Evolutionary conservation across 1,140 invertebrate species (phyloP).

Genomic region (Mactra quadrangularis): DNA sequence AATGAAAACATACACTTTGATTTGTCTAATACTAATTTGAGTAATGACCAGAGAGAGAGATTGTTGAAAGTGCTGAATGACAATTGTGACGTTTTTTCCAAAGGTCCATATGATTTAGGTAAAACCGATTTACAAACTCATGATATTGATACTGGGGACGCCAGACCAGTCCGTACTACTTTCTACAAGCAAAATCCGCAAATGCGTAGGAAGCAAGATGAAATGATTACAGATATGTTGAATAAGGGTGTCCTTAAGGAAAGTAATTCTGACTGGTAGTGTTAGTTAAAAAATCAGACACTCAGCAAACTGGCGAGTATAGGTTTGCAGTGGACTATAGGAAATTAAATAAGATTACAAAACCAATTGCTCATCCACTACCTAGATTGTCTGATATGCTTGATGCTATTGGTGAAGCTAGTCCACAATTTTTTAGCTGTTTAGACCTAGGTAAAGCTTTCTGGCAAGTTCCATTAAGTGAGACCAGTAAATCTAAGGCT

Average conservation of each 20-base stretch:
- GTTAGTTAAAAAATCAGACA: slow-evolving; percentile 49
- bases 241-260: no score
- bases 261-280: no score
- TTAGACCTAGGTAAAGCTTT: slow-evolving; percentile 43
- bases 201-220: slow-evolving; percentile 3
- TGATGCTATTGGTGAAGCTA: slow-evolving; percentile 42
- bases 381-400: slow-evolving; percentile 37
- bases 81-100: slow-evolving; percentile 30
- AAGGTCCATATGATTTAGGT: no score
- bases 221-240: slow-evolving; percentile 9
- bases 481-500: neutral
- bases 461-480: slow-evolving; percentile 49
- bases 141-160: no score
- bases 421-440: slow-evolving; percentile 35
- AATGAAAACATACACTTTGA: neutral
- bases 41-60: slow-evolving; percentile 1
- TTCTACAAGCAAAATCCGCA: no score
- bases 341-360: slow-evolving; percentile 30
- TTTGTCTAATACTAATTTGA: slow-evolving; percentile 10
- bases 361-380: slow-evolving; percentile 12
- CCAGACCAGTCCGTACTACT: no score
- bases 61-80: slow-evolving; percentile 15
- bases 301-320: slow-evolving; percentile 34
- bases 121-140: no score
- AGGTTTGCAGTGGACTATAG: slow-evolving; percentile 55